Conservation (phyloP, 2,797 vertebrate species). For the Lacerta viridis region DNA sequence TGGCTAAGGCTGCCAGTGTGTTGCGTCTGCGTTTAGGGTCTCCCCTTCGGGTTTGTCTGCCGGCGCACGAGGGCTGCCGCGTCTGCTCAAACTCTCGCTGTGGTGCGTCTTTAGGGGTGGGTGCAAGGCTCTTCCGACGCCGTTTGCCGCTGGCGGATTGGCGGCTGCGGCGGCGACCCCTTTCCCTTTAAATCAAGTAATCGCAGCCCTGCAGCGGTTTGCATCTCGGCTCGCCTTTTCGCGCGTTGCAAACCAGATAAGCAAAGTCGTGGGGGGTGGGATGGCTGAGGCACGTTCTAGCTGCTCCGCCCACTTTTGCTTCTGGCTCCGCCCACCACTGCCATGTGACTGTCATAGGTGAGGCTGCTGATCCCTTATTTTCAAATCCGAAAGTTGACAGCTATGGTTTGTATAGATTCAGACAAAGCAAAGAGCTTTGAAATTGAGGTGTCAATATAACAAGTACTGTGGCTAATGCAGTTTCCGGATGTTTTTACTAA, state of each 20-base stretch:
- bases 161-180: not conserved
- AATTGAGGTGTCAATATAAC: not conserved
- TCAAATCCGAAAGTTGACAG: no score
- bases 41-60: not conserved
- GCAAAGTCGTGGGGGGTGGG: not conserved
- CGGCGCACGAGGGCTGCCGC: not conserved
- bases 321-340: no score
- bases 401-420: no score
- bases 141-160: not conserved
- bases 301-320: no score
- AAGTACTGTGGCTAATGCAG: not conserved
- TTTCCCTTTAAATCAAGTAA: not conserved
- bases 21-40: not conserved
- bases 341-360: no score
- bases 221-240: not conserved
- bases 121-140: no score
- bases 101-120: not conserved
- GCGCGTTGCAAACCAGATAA: not conserved
- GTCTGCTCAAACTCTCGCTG: not conserved
- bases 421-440: no score
- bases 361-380: no score
- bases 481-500: not conserved
- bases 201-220: not conserved
- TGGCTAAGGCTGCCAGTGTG: not conserved
- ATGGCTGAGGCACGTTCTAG: no score